Conservation (phyloP, 1,140 invertebrate genomes). For the Helicorthomorpha holstii region DNA sequence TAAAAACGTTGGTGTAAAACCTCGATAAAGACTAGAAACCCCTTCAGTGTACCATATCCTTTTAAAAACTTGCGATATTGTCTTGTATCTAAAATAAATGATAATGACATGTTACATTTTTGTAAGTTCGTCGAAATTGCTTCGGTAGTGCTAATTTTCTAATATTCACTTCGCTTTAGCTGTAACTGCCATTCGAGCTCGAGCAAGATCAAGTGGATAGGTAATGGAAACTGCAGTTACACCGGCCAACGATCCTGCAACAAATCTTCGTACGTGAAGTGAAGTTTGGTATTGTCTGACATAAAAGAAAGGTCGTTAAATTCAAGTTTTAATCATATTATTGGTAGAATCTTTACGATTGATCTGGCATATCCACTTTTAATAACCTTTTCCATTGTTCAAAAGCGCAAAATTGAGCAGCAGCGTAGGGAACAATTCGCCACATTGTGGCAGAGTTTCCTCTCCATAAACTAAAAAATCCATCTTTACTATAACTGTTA, state of each 20-base stretch:
- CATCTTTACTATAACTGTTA: constrained; percentile 48
- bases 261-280: constrained; percentile 34
- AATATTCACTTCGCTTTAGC: constrained; percentile 43
- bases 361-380: constrained; percentile 46
- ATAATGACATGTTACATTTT: not conserved
- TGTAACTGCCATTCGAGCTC: constrained; percentile 95
- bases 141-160: not conserved
- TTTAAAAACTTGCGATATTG: constrained; percentile 50
- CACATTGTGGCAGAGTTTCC: constrained; percentile 98
- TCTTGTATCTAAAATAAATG: constrained; percentile 25
- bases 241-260: constrained; percentile 84
- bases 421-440: constrained; percentile 87
- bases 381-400: constrained; percentile 87
- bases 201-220: constrained; percentile 88
- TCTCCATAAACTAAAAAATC: constrained; percentile 71
- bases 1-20: constrained; percentile 74
- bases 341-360: not conserved
- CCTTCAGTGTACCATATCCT: constrained; percentile 70
- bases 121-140: no score
- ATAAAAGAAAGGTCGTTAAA: no score
- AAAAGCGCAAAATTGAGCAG: constrained; percentile 91
- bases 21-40: constrained; percentile 56
- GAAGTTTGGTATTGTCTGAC: no score
- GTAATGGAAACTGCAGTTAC: constrained; percentile 82
- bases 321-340: not conserved